phyloP scores from a whole-genome alignment of 2,113 vertebrate species.

The Oryzias curvinotus region DNA sequence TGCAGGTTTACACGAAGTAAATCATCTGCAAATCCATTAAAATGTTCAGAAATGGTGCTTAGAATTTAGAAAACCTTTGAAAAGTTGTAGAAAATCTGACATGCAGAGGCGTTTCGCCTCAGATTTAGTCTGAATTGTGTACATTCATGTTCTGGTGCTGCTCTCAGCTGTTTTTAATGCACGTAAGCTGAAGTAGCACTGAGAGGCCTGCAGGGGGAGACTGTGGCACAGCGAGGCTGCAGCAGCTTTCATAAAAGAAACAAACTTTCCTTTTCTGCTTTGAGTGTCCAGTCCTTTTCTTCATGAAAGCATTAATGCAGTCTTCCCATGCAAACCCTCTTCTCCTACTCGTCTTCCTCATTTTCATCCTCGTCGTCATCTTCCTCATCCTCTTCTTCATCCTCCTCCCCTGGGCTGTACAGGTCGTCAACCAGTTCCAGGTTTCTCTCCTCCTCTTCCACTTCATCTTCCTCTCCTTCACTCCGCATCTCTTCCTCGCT shows the following conservation, averaged over 20 bases:
- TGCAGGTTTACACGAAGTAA: not conserved
- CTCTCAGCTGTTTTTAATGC: too few species aligned
- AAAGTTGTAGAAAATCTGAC: conserved; percentile 23
- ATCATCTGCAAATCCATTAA: conserved; percentile 3
- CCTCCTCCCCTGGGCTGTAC: conserved; percentile 54
- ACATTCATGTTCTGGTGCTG: conserved; percentile 33
- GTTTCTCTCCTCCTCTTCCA: conserved; percentile 45
- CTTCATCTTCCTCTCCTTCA: conserved; percentile 60
- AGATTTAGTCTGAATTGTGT: not conserved
- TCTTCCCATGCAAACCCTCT: conserved; percentile 4
- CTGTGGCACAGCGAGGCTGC: too few species aligned
- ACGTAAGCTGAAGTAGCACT: too few species aligned
- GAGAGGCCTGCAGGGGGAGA: too few species aligned
- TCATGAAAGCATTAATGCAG: not conserved
- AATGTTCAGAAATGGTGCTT: not conserved
- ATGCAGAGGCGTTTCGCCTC: conserved; percentile 5
- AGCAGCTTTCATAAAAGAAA: too few species aligned
- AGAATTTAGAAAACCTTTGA: conserved; percentile 9
- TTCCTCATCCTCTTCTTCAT: conserved; percentile 39
- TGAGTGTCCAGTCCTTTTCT: too few species aligned
- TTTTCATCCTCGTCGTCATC: not conserved
- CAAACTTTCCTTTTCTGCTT: too few species aligned
- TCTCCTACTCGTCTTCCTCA: conserved; percentile 13
- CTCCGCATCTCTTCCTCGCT: conserved; percentile 61
- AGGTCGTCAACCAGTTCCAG: conserved; percentile 39